phyloP scores from a whole-genome alignment of 2,797 vertebrate genomes.

The Chanos chanos region DNA sequence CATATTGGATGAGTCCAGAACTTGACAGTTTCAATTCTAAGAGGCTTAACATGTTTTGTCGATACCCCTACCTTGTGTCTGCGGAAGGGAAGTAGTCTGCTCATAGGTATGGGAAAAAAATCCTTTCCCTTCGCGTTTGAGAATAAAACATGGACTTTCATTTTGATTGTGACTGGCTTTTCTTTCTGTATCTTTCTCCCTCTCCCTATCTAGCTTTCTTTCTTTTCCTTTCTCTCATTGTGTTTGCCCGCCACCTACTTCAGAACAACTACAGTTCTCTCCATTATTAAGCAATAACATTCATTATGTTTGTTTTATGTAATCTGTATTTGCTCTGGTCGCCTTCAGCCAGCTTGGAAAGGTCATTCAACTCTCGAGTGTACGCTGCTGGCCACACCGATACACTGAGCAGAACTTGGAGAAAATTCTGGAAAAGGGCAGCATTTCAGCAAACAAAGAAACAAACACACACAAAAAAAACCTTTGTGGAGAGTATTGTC shows the following conservation, averaged over 20 bases:
- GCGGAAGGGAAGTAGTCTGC: not conserved
- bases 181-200: not conserved
- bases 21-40: slow-evolving; percentile 19
- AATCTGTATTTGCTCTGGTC: slow-evolving; percentile 18
- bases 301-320: slow-evolving; percentile 26
- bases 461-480: too few relatives aligned
- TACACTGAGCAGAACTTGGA: slow-evolving; percentile 12
- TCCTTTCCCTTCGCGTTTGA: not conserved
- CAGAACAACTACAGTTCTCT: slow-evolving; percentile 7
- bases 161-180: slow-evolving; percentile 10
- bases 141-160: slow-evolving; percentile 7
- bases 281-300: slow-evolving; percentile 10
- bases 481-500: slow-evolving; percentile 23
- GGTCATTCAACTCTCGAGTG: slow-evolving; percentile 26
- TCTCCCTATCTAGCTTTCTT: not conserved
- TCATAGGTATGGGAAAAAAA: not conserved
- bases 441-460: slow-evolving; percentile 9
- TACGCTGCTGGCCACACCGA: not conserved
- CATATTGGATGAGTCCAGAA: slow-evolving; percentile 1
- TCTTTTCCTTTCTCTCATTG: not conserved
- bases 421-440: slow-evolving; percentile 30
- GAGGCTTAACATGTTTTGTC: slow-evolving; percentile 31
- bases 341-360: slow-evolving; percentile 25
- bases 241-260: not conserved
- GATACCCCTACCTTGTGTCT: not conserved